Conservation (phyloP, 2,797 vertebrate genomes). For the Rhinichthys osculus region DNA sequence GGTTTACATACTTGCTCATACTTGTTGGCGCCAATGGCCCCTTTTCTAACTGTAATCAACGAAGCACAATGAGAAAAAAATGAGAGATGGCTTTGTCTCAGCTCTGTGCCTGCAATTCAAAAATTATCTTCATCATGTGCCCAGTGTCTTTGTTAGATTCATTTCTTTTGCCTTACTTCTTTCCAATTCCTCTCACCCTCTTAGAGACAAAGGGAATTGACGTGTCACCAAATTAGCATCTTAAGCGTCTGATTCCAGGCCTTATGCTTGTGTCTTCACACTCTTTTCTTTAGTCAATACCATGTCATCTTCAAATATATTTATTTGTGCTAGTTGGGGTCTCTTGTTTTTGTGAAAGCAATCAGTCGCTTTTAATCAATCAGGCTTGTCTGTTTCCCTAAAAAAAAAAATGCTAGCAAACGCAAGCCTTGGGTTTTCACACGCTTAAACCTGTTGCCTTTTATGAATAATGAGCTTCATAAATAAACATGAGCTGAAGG, state of each 20-base stretch:
- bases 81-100: slow-evolving; percentile 37
- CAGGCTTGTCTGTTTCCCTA: not conserved
- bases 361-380: not conserved
- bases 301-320: not conserved
- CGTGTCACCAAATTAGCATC: not conserved
- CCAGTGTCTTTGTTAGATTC: slow-evolving; percentile 46
- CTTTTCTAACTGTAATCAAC: slow-evolving; percentile 35
- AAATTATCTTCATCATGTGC: slow-evolving; percentile 1
- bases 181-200: slow-evolving; percentile 4
- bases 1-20: slow-evolving; percentile 40
- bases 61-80: slow-evolving; percentile 64
- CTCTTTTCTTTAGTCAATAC: not conserved
- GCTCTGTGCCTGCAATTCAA: slow-evolving; percentile 49
- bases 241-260: not conserved
- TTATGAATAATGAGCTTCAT: not conserved
- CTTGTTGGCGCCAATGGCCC: not conserved
- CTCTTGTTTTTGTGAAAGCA: slow-evolving; percentile 7
- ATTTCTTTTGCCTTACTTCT: slow-evolving; percentile 51
- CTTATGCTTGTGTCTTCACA: not conserved
- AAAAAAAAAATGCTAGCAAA: not conserved
- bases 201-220: not conserved
- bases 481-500: not conserved
- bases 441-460: slow-evolving; percentile 10
- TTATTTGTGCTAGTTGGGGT: slow-evolving; percentile 5
- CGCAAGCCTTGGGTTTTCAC: not conserved